These are phyloP conservation scores for Pheucticus melanocephalus DNA, from an alignment of 2,113 vertebrate species.

Conservation along the genomic window DNA sequence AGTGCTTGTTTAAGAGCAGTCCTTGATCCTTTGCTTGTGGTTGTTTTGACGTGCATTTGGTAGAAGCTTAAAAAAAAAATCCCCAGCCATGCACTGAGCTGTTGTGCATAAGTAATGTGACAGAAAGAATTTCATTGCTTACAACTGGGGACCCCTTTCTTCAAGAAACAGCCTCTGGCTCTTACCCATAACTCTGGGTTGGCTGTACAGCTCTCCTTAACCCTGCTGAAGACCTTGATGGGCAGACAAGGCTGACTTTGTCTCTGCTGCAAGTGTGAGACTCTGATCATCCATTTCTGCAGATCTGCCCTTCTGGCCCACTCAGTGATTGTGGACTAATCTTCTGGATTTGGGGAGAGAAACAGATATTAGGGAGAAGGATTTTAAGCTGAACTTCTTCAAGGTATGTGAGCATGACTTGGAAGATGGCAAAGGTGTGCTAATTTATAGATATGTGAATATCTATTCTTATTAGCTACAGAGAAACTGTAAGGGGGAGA, in stretches of 20 bases:
- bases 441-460: neutral
- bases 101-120: neutral
- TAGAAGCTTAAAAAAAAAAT: neutral
- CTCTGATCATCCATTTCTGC: neutral
- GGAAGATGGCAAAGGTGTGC: neutral
- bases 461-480: neutral
- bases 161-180: neutral
- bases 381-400: neutral
- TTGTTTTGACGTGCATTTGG: neutral
- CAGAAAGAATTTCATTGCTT: neutral
- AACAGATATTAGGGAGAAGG: neutral
- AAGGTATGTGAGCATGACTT: neutral
- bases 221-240: neutral
- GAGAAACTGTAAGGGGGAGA: neutral
- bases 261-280: neutral
- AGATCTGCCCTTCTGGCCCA: neutral
- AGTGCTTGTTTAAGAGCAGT: neutral
- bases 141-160: neutral
- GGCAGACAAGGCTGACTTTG: neutral
- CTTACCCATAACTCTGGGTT: fast-evolving
- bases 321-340: neutral
- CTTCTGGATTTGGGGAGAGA: neutral
- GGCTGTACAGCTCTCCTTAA: neutral
- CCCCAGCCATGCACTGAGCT: neutral
- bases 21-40: neutral